Conservation (phyloP, 2,797 vertebrate genomes). For the Knipowitschia caucasica region DNA sequence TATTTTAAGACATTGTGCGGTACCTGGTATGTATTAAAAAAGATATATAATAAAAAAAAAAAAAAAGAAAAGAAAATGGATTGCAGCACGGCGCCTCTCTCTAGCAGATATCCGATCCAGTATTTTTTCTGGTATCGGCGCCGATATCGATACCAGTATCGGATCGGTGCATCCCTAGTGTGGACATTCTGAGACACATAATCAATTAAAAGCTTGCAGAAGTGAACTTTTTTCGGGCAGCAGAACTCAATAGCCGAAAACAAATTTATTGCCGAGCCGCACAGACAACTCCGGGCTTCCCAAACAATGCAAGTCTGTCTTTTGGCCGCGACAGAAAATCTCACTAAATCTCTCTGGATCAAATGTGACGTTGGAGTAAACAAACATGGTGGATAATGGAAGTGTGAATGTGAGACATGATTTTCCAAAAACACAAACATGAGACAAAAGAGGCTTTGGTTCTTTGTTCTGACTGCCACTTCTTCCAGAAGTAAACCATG, state of each 20-base stretch:
- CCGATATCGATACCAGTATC: too few species aligned
- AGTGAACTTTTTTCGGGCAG: background rate
- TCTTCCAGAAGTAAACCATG: too few species aligned
- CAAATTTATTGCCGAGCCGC: background rate
- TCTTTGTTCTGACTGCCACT: background rate
- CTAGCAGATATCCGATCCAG: too few species aligned
- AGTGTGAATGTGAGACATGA: background rate
- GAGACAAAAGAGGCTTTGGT: background rate
- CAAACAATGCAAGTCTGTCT: slow-evolving; percentile 4
- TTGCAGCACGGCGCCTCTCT: too few species aligned
- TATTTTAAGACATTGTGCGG: too few species aligned
- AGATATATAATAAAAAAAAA: too few species aligned
- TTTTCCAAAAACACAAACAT: background rate
- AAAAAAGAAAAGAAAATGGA: too few species aligned
- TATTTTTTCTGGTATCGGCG: too few species aligned
- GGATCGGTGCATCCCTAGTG: too few species aligned
- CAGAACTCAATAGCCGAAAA: background rate
- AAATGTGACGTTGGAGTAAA: slow-evolving; percentile 2
- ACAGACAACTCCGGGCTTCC: background rate
- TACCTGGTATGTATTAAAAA: too few species aligned
- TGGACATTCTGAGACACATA: background rate
- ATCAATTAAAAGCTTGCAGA: background rate
- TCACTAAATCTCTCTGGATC: background rate
- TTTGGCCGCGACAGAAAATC: background rate
- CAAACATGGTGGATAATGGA: slow-evolving; percentile 6